phyloP scores from a whole-genome alignment of 2,888 invertebrate genomes.

The Scrobipalpa atriplicella region DNA sequence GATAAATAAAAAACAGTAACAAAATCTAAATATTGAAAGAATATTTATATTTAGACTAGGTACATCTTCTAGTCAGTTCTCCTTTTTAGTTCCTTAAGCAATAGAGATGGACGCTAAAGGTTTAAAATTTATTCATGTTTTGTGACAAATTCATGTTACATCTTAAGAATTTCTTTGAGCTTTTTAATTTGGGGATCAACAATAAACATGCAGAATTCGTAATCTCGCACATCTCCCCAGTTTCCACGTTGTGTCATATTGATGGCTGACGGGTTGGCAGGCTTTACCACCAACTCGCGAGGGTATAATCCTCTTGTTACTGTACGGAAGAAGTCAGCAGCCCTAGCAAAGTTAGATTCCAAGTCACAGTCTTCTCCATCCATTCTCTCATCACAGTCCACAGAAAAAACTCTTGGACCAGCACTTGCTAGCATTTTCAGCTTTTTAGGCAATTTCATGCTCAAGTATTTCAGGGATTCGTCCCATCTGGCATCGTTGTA shows the following conservation, averaged over 20 bases:
- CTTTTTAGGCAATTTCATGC: conserved; percentile 37
- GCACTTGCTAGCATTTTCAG: conserved; percentile 42
- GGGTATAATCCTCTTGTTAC: conserved; percentile 42
- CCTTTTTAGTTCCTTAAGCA: no score
- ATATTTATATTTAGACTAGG: no score
- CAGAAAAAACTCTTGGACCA: conserved; percentile 49
- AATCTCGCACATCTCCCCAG: conserved; percentile 38
- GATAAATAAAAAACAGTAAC: background rate
- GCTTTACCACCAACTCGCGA: conserved; percentile 30
- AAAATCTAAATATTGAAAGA: no score
- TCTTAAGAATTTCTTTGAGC: background rate
- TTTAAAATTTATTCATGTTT: background rate
- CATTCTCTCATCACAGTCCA: background rate
- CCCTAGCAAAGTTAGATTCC: conserved; percentile 35
- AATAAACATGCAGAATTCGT: conserved; percentile 37
- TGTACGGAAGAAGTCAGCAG: conserved; percentile 36
- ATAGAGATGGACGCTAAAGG: no score
- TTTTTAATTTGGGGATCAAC: conserved; percentile 18
- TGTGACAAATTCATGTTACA: background rate
- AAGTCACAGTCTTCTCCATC: conserved; percentile 35
- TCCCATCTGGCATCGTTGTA: conserved; percentile 54
- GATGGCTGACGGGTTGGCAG: background rate
- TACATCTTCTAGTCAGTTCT: no score
- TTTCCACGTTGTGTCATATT: conserved; percentile 28
- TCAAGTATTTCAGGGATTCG: conserved; percentile 46